Evolutionary conservation across 2,888 invertebrate species (phyloP).

Genomic region (Drosophila aldrichi): DNA sequence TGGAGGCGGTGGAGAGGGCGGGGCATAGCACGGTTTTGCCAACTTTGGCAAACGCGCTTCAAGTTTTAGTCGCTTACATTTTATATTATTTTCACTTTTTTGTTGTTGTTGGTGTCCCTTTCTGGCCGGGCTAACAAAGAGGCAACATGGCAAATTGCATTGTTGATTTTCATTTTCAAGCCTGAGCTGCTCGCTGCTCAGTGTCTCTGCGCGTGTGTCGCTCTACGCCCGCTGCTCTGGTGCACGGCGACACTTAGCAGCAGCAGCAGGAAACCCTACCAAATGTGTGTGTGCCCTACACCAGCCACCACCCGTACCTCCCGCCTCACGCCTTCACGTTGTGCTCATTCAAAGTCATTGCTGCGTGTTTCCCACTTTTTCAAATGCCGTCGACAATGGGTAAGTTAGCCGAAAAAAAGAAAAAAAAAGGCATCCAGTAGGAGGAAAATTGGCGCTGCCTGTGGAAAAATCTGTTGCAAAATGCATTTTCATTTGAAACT

Average conservation of each 20-base stretch:
- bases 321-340: conserved; percentile 16
- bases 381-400: conserved; percentile 58
- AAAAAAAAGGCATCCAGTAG: not conserved
- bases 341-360: conserved; percentile 66
- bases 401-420: conserved; percentile 51
- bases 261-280: conserved; percentile 48
- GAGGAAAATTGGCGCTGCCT: conserved; percentile 47
- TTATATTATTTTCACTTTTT: conserved; percentile 29
- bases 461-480: conserved; percentile 71
- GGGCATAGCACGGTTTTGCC: conserved; percentile 34
- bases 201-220: conserved; percentile 42
- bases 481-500: conserved; percentile 79
- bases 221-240: conserved; percentile 5
- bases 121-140: conserved; percentile 48
- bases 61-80: conserved; percentile 63
- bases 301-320: not conserved
- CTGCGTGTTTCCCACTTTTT: conserved; percentile 74
- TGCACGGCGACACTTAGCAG: conserved; percentile 63
- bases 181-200: conserved; percentile 50
- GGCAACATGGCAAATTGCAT: conserved; percentile 79
- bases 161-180: conserved; percentile 82
- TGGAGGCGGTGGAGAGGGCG: not conserved
- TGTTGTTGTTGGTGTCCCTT: conserved; percentile 1
- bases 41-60: conserved; percentile 64
- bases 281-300: conserved; percentile 59